phyloP scores from a whole-genome alignment of 2,113 vertebrate species.

The Acrocephalus kingi region DNA sequence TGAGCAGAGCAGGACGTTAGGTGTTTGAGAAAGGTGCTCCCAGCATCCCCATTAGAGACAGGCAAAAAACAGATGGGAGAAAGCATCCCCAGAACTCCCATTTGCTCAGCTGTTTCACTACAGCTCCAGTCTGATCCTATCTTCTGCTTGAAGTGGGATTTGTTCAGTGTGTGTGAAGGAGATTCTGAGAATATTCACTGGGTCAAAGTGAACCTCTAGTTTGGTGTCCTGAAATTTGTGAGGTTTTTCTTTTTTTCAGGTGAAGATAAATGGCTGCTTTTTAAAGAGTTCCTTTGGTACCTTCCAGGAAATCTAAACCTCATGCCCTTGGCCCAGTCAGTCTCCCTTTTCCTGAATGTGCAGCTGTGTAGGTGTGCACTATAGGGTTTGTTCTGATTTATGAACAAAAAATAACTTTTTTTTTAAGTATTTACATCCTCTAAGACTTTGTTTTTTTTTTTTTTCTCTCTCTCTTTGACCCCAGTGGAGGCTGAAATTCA shows the following conservation, averaged over 20 bases:
- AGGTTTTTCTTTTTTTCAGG: neutral
- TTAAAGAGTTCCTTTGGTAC: neutral
- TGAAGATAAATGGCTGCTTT: neutral
- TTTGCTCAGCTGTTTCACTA: neutral
- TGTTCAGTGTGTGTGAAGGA: neutral
- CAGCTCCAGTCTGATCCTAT: neutral
- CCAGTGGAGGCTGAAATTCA: neutral
- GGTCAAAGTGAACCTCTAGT: neutral
- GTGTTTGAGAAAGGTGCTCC: neutral
- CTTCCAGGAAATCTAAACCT: neutral
- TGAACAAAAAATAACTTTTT: neutral
- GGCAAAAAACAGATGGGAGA: neutral
- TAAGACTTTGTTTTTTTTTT: neutral
- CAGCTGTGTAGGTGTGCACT: neutral
- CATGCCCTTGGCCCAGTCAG: neutral
- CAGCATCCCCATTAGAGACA: neutral
- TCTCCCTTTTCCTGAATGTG: neutral
- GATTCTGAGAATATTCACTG: neutral
- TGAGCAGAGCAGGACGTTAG: neutral
- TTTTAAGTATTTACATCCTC: neutral
- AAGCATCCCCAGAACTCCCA: accelerated
- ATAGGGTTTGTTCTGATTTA: neutral
- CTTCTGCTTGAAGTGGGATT: neutral
- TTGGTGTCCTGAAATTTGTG: neutral
- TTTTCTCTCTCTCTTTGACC: neutral